Evolutionary conservation across 1,140 invertebrate genomes (phyloP).

Genomic region (Sarcophaga peregrina): DNA sequence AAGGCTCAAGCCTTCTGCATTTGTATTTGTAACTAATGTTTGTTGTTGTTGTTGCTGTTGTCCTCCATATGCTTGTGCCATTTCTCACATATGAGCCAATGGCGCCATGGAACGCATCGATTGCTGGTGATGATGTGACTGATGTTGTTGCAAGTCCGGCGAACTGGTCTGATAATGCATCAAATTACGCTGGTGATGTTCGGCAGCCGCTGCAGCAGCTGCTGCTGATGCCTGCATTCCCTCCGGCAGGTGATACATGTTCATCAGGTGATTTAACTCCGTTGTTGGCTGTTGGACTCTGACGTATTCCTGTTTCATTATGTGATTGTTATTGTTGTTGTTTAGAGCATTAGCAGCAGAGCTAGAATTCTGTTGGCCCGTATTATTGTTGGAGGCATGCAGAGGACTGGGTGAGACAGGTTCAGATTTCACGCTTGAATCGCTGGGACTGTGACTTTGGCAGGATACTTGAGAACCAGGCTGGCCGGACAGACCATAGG

Average conservation of each 20-base stretch:
- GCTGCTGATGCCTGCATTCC: slow-evolving; percentile 65
- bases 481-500: slow-evolving; percentile 69
- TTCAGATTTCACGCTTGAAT: slow-evolving; percentile 85
- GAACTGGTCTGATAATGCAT: slow-evolving; percentile 63
- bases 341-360: slow-evolving; percentile 58
- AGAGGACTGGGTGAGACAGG: slow-evolving; percentile 79
- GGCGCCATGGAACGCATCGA: slow-evolving; percentile 75
- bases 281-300: slow-evolving; percentile 65
- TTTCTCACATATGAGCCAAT: slow-evolving; percentile 82
- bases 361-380: slow-evolving; percentile 45
- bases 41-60: slow-evolving; percentile 23
- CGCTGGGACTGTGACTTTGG: slow-evolving; percentile 81
- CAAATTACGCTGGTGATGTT: slow-evolving; percentile 68
- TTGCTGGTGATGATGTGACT: slow-evolving; percentile 69
- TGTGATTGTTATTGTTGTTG: slow-evolving; percentile 60
- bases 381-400: slow-evolving; percentile 53
- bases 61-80: slow-evolving; percentile 55
- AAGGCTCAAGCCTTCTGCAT: not conserved
- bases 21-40: slow-evolving; percentile 22
- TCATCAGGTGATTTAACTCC: slow-evolving; percentile 73
- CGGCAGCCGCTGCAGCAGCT: slow-evolving; percentile 65
- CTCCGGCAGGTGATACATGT: slow-evolving; percentile 73
- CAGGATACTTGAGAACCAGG: slow-evolving; percentile 75
- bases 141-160: slow-evolving; percentile 65
- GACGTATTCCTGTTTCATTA: slow-evolving; percentile 78